Evolutionary conservation across 2,113 vertebrate species (phyloP), one percentile per base, ranked within the genome.

Genomic region (Nicator chloris): DNA sequence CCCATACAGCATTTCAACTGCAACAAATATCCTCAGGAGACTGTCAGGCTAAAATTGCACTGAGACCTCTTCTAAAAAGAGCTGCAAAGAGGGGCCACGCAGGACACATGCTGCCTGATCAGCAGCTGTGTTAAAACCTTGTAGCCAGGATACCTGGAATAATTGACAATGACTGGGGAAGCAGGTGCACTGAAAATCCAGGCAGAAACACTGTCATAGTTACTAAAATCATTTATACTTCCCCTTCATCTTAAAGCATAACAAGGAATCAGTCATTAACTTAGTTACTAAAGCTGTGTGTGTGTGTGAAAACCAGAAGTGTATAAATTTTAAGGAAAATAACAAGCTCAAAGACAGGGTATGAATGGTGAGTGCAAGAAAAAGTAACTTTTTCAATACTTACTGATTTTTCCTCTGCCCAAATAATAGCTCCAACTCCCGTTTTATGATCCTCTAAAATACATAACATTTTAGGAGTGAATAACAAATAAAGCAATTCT

Each of bases 361-460:
- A 69, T 27, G 33, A 65, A 54, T 13, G 59, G 6, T 61, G 47
- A 79, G 15, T 39, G 54, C 26, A 92, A 76, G 60, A 53, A 73
- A 90, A 92, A 79, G 57, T 11, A 92, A 71, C 59, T 72, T 84
- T 96, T 90, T 45, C 72, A 88, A 87, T 95, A 98, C 98, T 99
- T 96, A 99, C 99, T 95, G 97, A 95, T 93, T 97, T 98, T 93
- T 98, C 98, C 95, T 98, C 98, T 85, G 99, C 98, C 99, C 99
- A 99, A 93, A 99, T 99, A 44, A 99, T 99, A 37, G 99, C 98
- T 66, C 99, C 99, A 51, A 99, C 99, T 70, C 99, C 99, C 16
- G 99, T 98, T 97, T 99, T 99, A 82, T 99, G 99, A 96, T 99
- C 99, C 98, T 99, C 99, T 99, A 96, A 95, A 99, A 98, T 40